Evolutionary conservation across 2,888 invertebrate genomes (phyloP), one percentile per base, ranked within the genome.

Genomic region (Pseudoips prasinana): DNA sequence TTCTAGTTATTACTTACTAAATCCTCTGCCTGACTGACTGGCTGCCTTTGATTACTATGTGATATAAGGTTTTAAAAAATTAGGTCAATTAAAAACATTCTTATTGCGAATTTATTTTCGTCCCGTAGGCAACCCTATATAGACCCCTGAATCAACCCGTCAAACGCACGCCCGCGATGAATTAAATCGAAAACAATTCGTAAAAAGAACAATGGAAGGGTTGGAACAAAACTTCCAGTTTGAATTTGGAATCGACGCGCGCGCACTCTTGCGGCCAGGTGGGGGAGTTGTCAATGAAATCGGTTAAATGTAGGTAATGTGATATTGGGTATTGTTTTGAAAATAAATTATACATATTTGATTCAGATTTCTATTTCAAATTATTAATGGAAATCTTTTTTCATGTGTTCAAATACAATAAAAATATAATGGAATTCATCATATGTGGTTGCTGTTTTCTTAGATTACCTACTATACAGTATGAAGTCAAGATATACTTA

Each of bases 131-230:
- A 57, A 7, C 56, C 59, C 56, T 57, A 39, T 14, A 37, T 10
- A 17, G 34, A 42, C 46, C 59, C 52, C 39, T 46, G 53, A 59
- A 58, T 50, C 58, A 57, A 59, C 60, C 61, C 58, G 58, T 58
- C 58, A 58, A 55, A 58, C 40, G 52, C 58, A 58, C 58, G 58
- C 60, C 33, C 38, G 31, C 59, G 52, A 57, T 57, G 56, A 57
- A 58, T 58, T 58, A 58, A 58, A 58, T 54, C 55, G 55, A 60
- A 60, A 58, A 60, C 58, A 58, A 60, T 57, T 57, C 59, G 49
- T 52, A 61, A 58, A 58, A 61, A 58, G 58, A 58, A 58, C 58
- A 58, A 61, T 58, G 31, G 48, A 47, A 49, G 58, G 61, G 58
- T 59, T 54, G 41, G 58, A 47, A 54, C 48, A 57, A 53, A 58